Evolutionary conservation across 35 echinoderm and acorn worm species (phyloP).

Genomic region (Heliocidaris tuberculata): DNA sequence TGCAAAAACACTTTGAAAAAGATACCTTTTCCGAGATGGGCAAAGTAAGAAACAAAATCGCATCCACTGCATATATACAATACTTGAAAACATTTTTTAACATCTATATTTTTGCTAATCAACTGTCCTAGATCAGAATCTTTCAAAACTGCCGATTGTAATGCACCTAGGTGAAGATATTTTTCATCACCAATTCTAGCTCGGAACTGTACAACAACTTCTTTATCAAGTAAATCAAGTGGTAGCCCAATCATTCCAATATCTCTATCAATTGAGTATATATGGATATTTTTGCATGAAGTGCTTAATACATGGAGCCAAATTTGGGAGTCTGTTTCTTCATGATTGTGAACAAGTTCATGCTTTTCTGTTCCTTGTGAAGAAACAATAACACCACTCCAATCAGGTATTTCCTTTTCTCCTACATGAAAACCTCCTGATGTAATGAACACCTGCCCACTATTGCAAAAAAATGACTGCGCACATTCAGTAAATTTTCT

Average conservation of each 20-base stretch:
- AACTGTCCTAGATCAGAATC: conserved; percentile 7
- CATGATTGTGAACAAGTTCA: conserved; percentile 22
- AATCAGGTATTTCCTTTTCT: not conserved
- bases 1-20: conserved; percentile 55
- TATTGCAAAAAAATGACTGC: not conserved
- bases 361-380: not conserved
- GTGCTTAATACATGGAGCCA: conserved; percentile 38
- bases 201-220: not conserved
- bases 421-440: conserved; percentile 31
- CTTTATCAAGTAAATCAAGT: not conserved
- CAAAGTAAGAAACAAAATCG: conserved; percentile 62
- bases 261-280: conserved; percentile 25
- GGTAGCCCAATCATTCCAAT: conserved; percentile 35
- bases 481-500: conserved; percentile 38
- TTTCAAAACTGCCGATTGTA: not conserved
- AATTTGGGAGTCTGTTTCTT: conserved; percentile 34
- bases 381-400: not conserved
- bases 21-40: conserved; percentile 21
- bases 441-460: conserved; percentile 39
- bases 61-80: conserved; percentile 41
- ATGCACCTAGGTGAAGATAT: not conserved
- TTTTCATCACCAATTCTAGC: not conserved
- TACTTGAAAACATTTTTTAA: conserved; percentile 26
- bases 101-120: not conserved
- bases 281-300: conserved; percentile 4